These are phyloP conservation scores for Lanius collurio DNA, from an alignment of 2,113 vertebrate genomes.

Conservation along the genomic window DNA sequence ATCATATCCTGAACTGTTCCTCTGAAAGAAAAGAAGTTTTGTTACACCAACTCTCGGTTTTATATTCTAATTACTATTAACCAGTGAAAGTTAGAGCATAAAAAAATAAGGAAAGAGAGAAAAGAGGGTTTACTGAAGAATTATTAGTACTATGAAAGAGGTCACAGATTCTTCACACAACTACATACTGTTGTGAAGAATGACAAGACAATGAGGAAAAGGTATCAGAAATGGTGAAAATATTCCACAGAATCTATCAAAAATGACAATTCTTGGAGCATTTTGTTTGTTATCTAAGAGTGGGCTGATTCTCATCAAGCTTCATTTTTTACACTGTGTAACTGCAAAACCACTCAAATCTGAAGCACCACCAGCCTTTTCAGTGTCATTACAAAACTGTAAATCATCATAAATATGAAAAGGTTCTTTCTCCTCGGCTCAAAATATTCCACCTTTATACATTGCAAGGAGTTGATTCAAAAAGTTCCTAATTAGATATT, in stretches of 20 bases:
- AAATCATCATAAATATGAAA: not conserved
- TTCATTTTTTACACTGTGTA: not conserved
- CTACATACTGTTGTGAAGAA: not conserved
- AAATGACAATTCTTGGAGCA: not conserved
- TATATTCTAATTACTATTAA: not conserved
- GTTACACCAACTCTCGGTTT: not conserved
- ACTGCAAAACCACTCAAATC: not conserved
- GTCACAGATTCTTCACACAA: not conserved
- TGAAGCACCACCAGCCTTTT: not conserved
- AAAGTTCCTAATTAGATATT: not conserved
- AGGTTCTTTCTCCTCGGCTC: not conserved
- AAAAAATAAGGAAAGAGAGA: not conserved
- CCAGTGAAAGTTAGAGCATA: not conserved
- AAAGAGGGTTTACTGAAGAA: not conserved
- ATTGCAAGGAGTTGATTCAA: not conserved
- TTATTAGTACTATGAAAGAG: not conserved
- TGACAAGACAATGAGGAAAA: not conserved
- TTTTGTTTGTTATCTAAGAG: not conserved
- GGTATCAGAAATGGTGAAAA: not conserved
- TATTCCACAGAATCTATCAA: not conserved
- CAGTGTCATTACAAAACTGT: not conserved
- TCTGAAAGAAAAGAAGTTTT: not conserved
- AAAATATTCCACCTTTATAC: not conserved
- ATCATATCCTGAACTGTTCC: not conserved
- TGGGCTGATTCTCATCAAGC: not conserved